A percentile compares a stretch with the other conserved stretches of the same genome.
phyloP scores from a whole-genome alignment of 2,888 invertebrate species.

The Oscheius onirici region DNA sequence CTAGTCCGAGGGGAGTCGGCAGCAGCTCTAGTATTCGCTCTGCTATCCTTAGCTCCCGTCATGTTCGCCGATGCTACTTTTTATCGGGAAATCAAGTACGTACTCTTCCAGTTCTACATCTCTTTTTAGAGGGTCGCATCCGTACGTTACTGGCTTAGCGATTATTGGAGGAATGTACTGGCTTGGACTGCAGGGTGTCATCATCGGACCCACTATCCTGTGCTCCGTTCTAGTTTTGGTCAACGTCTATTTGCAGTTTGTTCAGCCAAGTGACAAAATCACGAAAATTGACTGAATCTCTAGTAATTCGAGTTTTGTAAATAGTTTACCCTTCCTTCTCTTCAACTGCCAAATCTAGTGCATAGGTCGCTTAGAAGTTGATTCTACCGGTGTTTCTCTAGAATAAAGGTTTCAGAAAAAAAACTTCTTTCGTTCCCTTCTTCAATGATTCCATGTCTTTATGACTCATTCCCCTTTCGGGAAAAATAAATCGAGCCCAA shows the following conservation, averaged over 20 bases:
- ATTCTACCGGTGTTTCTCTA: no score
- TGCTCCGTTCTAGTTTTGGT: conserved; percentile 93
- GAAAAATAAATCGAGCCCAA: no score
- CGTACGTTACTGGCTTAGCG: conserved; percentile 93
- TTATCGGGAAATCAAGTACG: conserved; percentile 89
- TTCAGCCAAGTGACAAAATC: conserved; percentile 4
- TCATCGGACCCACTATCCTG: conserved; percentile 91
- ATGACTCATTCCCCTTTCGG: no score
- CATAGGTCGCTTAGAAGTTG: background rate
- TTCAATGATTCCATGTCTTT: no score
- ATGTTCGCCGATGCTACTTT: conserved; percentile 93
- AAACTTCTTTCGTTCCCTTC: no score
- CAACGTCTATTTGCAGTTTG: conserved; percentile 75
- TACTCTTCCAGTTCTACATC: background rate
- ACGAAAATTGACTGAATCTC: background rate
- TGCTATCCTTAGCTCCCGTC: conserved; percentile 85
- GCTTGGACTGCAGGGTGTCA: conserved; percentile 91
- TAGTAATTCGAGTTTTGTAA: no score
- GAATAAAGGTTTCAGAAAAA: no score
- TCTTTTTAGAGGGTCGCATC: conserved; percentile 84
- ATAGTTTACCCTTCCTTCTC: background rate
- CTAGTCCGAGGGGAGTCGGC: conserved; percentile 76
- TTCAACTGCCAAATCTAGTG: conserved; percentile 4
- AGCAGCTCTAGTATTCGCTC: conserved; percentile 80
- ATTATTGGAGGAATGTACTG: conserved; percentile 98